Evolutionary conservation across 2,797 vertebrate species (phyloP), one percentile per base, ranked within the genome.

Genomic region (Vespertilio murinus): DNA sequence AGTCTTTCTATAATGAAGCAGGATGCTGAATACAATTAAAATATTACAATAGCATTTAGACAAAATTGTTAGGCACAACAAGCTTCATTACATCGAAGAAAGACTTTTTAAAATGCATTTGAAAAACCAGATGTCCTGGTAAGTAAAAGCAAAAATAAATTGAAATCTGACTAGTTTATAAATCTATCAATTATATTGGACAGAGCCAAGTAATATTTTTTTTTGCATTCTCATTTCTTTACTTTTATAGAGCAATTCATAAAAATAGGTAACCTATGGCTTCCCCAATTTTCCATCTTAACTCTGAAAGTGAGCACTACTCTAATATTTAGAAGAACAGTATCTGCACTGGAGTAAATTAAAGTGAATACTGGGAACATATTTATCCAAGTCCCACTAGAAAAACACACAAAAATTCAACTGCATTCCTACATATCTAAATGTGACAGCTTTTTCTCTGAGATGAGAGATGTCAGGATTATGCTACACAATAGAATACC

Each of bases 21-120:
- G 10, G 88, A 73, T 47, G 47, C 0, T 95, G 47, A 38, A 93
- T 96, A 87, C 75, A 96, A 96, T 93, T 90, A 97, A 95, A 93
- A 13, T 45, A 80, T 70, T 69, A 93, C 94, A 95, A 85, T 67
- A 88, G 33, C 13, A 45, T 3, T 23, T 78, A 42, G 11, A 83
- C 90, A 88, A 91, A 84, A 80, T 6, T 56, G 28, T 71, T 40
- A 90, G 94, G 52, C 59, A 93, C 82, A 94, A 96, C 61, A 8
- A 96, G 7, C 22, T 91, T 85, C 73, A 38, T 10, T 75, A 93
- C 7, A 49, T 45, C 0, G 12, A 8, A 2, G 42, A 93, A 96
- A 64, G 28, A 94, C 78, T 52, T 33, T 35, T 33, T 25, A 54
- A 77, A 61, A 61, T 80, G 47, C 0, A 71, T 95, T 96, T 94